Conservation (phyloP, 2,888 invertebrate genomes). For the Ceriagrion tenellum region DNA sequence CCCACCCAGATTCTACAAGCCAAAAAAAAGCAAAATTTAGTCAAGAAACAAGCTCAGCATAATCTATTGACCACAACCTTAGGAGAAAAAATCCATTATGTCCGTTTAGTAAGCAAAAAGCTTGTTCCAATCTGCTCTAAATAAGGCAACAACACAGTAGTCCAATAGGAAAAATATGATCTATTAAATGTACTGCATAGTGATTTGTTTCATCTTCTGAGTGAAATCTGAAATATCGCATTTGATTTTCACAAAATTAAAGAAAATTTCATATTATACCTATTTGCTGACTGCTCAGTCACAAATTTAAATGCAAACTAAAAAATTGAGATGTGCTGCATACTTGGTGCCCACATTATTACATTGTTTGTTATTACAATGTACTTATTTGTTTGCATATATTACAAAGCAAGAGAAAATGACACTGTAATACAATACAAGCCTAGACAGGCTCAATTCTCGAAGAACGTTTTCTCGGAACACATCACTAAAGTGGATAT, state of each 20-base stretch:
- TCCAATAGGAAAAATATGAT: not conserved
- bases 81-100: not conserved
- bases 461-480: not conserved
- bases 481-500: too few relatives aligned
- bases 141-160: not conserved
- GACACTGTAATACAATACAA: not conserved
- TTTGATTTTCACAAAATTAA: not conserved
- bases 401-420: not conserved
- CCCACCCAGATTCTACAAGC: not conserved
- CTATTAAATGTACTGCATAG: not conserved
- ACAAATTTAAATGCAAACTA: not conserved
- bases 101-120: not conserved
- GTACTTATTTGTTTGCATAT: not conserved
- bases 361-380: too few relatives aligned
- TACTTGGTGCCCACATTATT: too few relatives aligned
- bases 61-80: not conserved
- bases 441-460: not conserved
- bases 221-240: not conserved
- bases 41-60: not conserved
- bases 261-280: not conserved
- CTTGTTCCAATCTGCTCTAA: not conserved
- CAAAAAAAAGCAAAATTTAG: not conserved
- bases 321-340: not conserved
- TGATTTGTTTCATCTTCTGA: not conserved
- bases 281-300: not conserved